These are phyloP conservation scores for Psittacus erithacus DNA, from an alignment of 2,113 vertebrate genomes.

Conservation along the genomic window DNA sequence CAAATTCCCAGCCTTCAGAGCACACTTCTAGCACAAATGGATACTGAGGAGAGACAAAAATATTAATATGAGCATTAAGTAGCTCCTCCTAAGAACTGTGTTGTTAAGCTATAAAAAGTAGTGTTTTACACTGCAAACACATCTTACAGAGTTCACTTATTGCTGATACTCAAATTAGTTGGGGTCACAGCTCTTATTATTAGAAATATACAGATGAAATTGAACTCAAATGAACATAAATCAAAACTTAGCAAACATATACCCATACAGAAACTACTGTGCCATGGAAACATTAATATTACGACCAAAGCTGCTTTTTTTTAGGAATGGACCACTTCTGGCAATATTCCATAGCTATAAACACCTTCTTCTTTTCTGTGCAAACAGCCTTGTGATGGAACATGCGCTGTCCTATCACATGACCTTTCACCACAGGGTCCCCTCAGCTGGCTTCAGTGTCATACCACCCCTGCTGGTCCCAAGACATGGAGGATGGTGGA, in stretches of 20 bases:
- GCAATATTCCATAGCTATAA: background rate
- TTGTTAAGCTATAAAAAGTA: background rate
- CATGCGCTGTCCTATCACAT: accelerated
- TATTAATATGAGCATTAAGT: background rate
- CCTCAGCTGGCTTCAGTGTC: accelerated
- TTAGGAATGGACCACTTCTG: background rate
- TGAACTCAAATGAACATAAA: background rate
- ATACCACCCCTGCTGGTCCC: background rate
- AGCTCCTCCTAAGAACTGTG: background rate
- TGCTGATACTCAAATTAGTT: background rate
- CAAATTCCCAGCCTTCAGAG: background rate
- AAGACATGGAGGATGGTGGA: accelerated
- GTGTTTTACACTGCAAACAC: background rate
- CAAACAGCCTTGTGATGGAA: background rate
- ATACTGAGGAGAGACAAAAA: background rate
- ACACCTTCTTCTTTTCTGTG: background rate
- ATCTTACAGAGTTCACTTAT: background rate
- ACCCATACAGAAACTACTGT: background rate
- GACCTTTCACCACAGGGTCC: accelerated
- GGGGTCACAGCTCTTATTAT: background rate
- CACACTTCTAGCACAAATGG: background rate
- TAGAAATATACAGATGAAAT: background rate
- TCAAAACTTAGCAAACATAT: background rate
- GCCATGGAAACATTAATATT: background rate
- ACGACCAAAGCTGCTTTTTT: background rate